phyloP scores from a whole-genome alignment of 2,113 vertebrate genomes.

The Chiloscyllium plagiosum region DNA sequence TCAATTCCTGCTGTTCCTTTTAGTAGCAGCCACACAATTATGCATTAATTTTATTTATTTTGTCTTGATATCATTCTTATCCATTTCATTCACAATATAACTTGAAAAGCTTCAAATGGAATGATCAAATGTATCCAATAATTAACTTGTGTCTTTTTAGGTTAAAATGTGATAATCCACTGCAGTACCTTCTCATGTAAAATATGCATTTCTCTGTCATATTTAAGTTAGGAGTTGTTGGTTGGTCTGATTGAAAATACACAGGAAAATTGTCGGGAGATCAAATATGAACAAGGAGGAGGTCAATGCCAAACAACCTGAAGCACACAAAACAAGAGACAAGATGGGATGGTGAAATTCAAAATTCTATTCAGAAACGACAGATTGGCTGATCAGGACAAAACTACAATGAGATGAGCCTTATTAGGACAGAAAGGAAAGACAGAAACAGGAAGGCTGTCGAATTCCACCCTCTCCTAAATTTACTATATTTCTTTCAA shows the following conservation, averaged over 20 bases:
- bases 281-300: slow-evolving; percentile 6
- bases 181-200: not conserved
- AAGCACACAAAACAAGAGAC: not conserved
- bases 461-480: not conserved
- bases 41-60: not conserved
- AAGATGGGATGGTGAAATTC: not conserved
- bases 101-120: not conserved
- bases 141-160: not conserved
- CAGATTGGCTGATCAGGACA: not conserved
- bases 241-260: slow-evolving; percentile 7
- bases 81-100: not conserved
- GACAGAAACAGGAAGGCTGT: not conserved
- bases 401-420: not conserved
- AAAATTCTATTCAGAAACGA: not conserved
- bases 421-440: not conserved
- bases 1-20: not conserved
- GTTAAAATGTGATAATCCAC: not conserved
- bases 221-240: not conserved
- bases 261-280: not conserved
- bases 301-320: not conserved
- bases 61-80: not conserved
- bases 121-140: not conserved
- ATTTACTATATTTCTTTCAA: not conserved
- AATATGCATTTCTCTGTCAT: not conserved
- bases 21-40: no score